Evolutionary conservation across 2,113 vertebrate genomes (phyloP), one percentile per base, ranked within the genome.

Genomic region (Gymnobelideus leadbeateri): DNA sequence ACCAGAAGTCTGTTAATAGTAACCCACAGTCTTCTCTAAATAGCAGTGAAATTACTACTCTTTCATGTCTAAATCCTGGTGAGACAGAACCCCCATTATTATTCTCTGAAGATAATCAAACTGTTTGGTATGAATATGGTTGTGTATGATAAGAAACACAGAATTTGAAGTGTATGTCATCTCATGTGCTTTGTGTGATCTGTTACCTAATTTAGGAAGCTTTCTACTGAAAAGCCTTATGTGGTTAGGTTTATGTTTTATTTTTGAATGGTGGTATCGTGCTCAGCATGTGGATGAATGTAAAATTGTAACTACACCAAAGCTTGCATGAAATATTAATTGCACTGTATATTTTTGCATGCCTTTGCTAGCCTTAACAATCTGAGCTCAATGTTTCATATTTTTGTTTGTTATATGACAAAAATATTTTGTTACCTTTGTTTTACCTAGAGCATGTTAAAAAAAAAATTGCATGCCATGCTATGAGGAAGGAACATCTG

Each of bases 91-190:
- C 98, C 46, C 97, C 97, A 0, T 95, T 99, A 19, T 97, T 99
- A 97, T 99, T 98, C 97, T 98, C 99, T 94, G 99, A 99, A 98
- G 99, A 99, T 96, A 99, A 98, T 94, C 99, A 99, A 93, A 99
- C 99, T 89, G 97, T 99, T 98, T 99, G 99, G 99, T 99, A 99
- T 53, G 99, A 99, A 98, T 99, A 99, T 95, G 99, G 99, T 96
- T 99, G 99, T 98, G 99, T 99, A 77, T 99, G 98, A 99, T 95
- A 89, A 97, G 91, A 47, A 55, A 0, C 92, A n/a, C 37, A 21
- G 21, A 57, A 23, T 93, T 9, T 49, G 96, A 91, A 95, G 93
- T n/a, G 92, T 95, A 92, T 93, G 37, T 77, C 47, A 91, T 54
- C 94, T 96, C 19, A 96, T 93, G 31, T 24, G 68, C 77, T 3